phyloP scores from a whole-genome alignment of 2,888 invertebrate genomes.

The Xylota segnis region DNA sequence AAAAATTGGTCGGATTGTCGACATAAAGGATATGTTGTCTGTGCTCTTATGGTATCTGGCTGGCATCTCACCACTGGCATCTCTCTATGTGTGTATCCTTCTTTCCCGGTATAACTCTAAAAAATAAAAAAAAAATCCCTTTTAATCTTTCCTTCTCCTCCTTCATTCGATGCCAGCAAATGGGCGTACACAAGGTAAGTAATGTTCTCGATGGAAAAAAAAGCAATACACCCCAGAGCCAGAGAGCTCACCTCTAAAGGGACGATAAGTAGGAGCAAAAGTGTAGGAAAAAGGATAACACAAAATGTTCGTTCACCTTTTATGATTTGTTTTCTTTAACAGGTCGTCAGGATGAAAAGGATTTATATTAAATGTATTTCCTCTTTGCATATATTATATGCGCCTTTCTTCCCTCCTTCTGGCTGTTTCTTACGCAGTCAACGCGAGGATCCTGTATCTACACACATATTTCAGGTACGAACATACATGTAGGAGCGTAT shows the following conservation, averaged over 20 bases:
- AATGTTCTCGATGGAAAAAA: slow-evolving; percentile 34
- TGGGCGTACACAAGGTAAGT: slow-evolving; percentile 44
- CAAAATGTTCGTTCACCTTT: slow-evolving; percentile 74
- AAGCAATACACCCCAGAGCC: slow-evolving; percentile 18
- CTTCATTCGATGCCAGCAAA: slow-evolving; percentile 27
- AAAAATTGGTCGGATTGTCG: slow-evolving; percentile 67
- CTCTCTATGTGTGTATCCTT: slow-evolving; percentile 27
- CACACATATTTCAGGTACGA: slow-evolving; percentile 46
- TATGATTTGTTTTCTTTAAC: slow-evolving; percentile 76
- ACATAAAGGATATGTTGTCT: slow-evolving; percentile 60
- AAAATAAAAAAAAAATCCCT: slow-evolving; percentile 66
- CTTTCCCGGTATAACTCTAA: slow-evolving; percentile 22
- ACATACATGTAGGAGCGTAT: slow-evolving; percentile 17
- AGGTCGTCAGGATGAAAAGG: slow-evolving; percentile 75
- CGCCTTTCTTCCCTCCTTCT: slow-evolving; percentile 41
- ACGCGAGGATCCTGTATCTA: slow-evolving; percentile 23
- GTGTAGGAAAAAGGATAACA: slow-evolving; percentile 62
- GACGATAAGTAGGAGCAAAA: slow-evolving; percentile 64
- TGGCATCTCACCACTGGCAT: slow-evolving; percentile 25
- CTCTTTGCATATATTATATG: slow-evolving; percentile 72
- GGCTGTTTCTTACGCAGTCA: slow-evolving; percentile 18
- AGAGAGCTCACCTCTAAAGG: slow-evolving; percentile 45
- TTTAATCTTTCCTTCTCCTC: slow-evolving; percentile 54
- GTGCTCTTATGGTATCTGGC: slow-evolving; percentile 40
- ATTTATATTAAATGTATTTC: slow-evolving; percentile 76